A percentile compares a stretch with the other conserved stretches of the same genome.
These are phyloP conservation scores for Actinia tenebrosa DNA, from an alignment of 64 coral and sea anemone genomes.

Conservation along the genomic window DNA sequence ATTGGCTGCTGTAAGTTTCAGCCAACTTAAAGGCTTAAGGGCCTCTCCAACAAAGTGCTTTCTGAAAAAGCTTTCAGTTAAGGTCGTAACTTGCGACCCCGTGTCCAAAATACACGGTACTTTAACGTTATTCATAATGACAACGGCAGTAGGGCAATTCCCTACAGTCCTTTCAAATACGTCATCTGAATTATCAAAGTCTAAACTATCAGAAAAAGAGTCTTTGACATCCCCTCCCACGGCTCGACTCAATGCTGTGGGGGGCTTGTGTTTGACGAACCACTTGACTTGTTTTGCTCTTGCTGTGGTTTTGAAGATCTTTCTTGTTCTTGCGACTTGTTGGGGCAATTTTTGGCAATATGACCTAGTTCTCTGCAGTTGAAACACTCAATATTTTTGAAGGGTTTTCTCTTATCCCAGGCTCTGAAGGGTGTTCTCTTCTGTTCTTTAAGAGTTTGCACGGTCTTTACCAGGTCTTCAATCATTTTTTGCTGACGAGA, in stretches of 20 bases:
- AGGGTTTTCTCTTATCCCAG: too few species aligned
- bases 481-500: neutral
- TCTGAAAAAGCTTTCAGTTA: slow-evolving; percentile 44
- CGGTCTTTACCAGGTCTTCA: neutral
- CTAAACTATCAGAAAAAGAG: slow-evolving; percentile 31
- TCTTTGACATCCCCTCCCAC: slow-evolving; percentile 36
- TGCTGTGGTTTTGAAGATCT: neutral
- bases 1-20: slow-evolving; percentile 45
- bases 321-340: neutral
- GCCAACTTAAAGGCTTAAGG: slow-evolving; percentile 38
- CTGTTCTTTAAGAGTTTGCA: neutral
- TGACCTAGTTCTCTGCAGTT: neutral
- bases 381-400: too few species aligned
- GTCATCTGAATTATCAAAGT: slow-evolving; percentile 4
- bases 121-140: slow-evolving; percentile 26
- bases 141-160: slow-evolving; percentile 45
- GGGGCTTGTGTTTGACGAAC: slow-evolving; percentile 36
- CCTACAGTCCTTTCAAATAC: slow-evolving; percentile 53
- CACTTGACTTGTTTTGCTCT: neutral
- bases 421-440: neutral
- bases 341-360: neutral
- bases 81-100: slow-evolving; percentile 45
- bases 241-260: slow-evolving; percentile 30
- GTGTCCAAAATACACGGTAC: slow-evolving; percentile 53
- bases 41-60: slow-evolving; percentile 30